Conservation (phyloP, 2,888 invertebrate species). For the Linyphia triangularis region DNA sequence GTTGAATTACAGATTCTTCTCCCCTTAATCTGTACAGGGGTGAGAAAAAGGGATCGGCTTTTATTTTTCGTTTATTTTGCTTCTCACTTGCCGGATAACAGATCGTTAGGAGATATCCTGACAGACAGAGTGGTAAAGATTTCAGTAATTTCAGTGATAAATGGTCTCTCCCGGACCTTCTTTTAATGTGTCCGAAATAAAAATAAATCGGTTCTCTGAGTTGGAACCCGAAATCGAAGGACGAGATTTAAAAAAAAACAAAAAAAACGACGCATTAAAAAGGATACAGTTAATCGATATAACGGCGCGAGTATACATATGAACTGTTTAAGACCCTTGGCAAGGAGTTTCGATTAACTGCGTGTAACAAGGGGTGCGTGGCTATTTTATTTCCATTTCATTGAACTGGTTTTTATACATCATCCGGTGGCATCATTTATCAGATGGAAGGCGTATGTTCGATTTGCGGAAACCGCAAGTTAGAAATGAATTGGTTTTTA, state of each 20-base stretch:
- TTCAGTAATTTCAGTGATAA: slow-evolving; percentile 73
- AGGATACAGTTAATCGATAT: slow-evolving; percentile 56
- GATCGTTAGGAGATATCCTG: slow-evolving; percentile 68
- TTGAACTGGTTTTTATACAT: slow-evolving; percentile 36
- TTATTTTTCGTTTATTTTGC: slow-evolving; percentile 53
- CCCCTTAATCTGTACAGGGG: slow-evolving; percentile 18
- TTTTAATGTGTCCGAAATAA: slow-evolving; percentile 59
- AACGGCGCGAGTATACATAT: slow-evolving; percentile 31
- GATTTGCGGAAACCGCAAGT: slow-evolving; percentile 68
- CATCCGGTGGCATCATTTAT: slow-evolving; percentile 68
- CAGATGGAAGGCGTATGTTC: slow-evolving; percentile 55
- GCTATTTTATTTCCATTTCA: slow-evolving; percentile 11
- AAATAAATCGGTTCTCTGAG: slow-evolving; percentile 20
- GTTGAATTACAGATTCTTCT: slow-evolving; percentile 63
- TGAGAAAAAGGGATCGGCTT: slow-evolving; percentile 43
- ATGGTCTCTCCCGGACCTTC: slow-evolving; percentile 46
- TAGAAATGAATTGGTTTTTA: slow-evolving; percentile 62
- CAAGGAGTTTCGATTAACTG: slow-evolving; percentile 59
- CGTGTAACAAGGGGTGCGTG: not conserved
- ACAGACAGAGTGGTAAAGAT: slow-evolving; percentile 59
- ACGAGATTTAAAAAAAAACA: not conserved
- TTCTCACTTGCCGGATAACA: slow-evolving; percentile 34
- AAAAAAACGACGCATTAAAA: slow-evolving; percentile 25
- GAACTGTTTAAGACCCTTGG: slow-evolving; percentile 66
- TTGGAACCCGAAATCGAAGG: not conserved